Evolutionary conservation across 2,888 invertebrate genomes (phyloP).

Genomic region (Anarsia innoxiella): DNA sequence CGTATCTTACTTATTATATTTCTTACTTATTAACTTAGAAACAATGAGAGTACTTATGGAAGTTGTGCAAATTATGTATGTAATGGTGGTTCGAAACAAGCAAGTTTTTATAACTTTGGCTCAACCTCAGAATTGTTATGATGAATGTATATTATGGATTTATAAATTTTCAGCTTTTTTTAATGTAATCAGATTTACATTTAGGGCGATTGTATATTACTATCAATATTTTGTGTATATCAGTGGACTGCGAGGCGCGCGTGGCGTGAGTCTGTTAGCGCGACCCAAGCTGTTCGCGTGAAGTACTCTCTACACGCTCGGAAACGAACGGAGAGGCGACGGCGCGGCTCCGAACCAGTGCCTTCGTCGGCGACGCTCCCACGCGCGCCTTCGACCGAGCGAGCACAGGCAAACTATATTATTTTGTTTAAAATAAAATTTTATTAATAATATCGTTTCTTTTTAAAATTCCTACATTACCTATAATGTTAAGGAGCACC

Average conservation of each 20-base stretch:
- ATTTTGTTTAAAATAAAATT: conserved; percentile 70
- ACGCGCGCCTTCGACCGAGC: conserved; percentile 31
- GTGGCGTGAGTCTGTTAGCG: conserved; percentile 27
- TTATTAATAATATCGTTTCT: conserved; percentile 42
- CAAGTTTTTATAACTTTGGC: conserved; percentile 26
- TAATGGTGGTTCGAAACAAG: conserved; percentile 39
- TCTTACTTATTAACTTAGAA: conserved; percentile 31
- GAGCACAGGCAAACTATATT: conserved; percentile 53
- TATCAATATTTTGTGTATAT: conserved; percentile 62
- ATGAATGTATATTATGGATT: conserved; percentile 65
- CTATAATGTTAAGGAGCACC: too few relatives aligned
- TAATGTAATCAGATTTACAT: conserved; percentile 60
- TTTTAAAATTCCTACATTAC: conserved; percentile 7
- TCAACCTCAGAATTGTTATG: conserved; percentile 40
- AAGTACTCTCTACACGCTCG: background rate
- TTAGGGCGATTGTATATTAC: conserved; percentile 54
- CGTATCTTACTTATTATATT: conserved; percentile 21
- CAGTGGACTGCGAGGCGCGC: conserved; percentile 47
- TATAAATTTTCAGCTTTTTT: conserved; percentile 66
- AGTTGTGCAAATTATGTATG: conserved; percentile 37
- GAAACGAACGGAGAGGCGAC: background rate
- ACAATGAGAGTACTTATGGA: conserved; percentile 56
- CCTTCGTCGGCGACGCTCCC: conserved; percentile 21
- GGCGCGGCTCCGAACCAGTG: conserved; percentile 24
- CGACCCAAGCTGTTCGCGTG: conserved; percentile 25